Conservation (phyloP, 2,113 vertebrate species). For the Thoracochromis brauschi region DNA sequence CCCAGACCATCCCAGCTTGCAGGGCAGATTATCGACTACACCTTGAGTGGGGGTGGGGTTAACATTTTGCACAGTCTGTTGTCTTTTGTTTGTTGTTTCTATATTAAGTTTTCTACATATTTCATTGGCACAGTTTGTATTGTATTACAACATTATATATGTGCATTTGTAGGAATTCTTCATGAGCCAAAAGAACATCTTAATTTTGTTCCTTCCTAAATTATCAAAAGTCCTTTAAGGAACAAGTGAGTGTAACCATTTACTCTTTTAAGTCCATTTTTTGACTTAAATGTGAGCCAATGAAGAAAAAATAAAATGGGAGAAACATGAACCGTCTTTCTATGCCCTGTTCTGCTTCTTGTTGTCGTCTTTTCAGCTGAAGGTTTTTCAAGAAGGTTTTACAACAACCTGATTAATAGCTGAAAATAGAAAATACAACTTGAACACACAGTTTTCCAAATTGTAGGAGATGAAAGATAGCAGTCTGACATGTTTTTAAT, state of each 20-base stretch:
- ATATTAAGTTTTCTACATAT: neutral
- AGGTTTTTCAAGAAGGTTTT: neutral
- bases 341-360: neutral
- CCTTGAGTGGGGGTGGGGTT: fast-evolving
- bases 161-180: neutral
- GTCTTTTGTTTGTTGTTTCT: neutral
- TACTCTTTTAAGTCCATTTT: neutral
- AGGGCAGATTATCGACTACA: neutral
- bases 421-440: neutral
- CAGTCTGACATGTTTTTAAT: neutral
- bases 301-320: neutral
- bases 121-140: neutral
- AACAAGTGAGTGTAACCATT: neutral
- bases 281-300: neutral
- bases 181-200: neutral
- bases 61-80: neutral
- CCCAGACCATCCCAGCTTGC: neutral
- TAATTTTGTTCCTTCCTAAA: neutral
- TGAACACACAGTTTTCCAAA: neutral
- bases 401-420: neutral
- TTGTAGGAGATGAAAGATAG: neutral
- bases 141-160: neutral
- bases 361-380: neutral
- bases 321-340: neutral
- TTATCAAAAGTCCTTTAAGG: neutral